Evolutionary conservation across 1,140 invertebrate species (phyloP), one percentile per base, ranked within the genome.

Genomic region (Zophobas morio): DNA sequence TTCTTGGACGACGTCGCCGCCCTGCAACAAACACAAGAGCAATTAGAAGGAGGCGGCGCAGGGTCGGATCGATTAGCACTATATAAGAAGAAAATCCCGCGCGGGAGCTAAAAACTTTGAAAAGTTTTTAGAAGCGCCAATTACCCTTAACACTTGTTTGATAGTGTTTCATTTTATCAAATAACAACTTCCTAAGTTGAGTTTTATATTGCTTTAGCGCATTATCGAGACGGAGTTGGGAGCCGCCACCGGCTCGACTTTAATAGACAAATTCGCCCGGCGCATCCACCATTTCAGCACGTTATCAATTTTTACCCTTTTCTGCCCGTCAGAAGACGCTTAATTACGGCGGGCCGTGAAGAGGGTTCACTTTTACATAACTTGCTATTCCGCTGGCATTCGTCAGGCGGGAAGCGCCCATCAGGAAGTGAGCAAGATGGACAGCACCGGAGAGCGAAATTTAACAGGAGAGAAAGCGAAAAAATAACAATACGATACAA

Each of bases 1-100:
- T 88, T 99, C 96, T 84, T 96, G 93, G 83, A 97, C 91, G 79
- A 98, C 94, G 88, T 98, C 96, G 36, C 96, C 96, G 82, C 96
- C 96, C 94, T 96, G 87, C 40, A 89, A 87, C 47, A 72, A 51
- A 70, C 51, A 66, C 57, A 1, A 72, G n/a, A 74, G 34, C 20
- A 56, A 39, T 40, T 20, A 37, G 46, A 42, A 40, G 4, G 3
- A 20, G 6, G 39, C 42, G 6, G 8, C 6, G 37, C 37, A 63
- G 36, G 8, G 51, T 54, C 35, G 32, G 40, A 66, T 66, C 39
- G 60, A 66, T 66, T 74, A 56, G 46, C 72, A 74, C 54, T 56
- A 40, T 74, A 56, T 37, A 72, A 72, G 1, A 36, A 35, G 34
- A 72, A 60, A 72, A 54, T 53, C 47, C 46, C 70, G 49, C 37